These are phyloP conservation scores for Ectropis grisescens DNA, from an alignment of 1,140 invertebrate species.

Conservation along the genomic window DNA sequence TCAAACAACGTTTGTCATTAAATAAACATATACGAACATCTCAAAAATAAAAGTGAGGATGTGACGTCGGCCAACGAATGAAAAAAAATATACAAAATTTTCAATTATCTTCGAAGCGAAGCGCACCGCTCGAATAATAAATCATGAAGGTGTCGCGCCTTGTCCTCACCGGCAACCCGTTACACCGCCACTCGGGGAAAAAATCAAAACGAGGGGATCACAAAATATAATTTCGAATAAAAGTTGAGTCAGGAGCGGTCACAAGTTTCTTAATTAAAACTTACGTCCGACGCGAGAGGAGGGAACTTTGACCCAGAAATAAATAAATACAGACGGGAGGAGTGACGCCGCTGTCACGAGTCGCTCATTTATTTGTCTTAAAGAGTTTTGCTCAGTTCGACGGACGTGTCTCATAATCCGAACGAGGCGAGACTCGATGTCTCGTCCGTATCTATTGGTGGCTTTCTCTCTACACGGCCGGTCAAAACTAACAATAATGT, in stretches of 20 bases:
- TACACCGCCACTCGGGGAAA: conserved; percentile 33
- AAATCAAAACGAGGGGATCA: conserved; percentile 52
- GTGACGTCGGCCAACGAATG: too few relatives aligned
- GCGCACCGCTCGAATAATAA: conserved; percentile 30
- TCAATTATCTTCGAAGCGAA: conserved; percentile 24
- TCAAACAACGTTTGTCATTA: too few relatives aligned
- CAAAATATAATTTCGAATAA: conserved; percentile 68
- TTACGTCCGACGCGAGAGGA: conserved; percentile 54
- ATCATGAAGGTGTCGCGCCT: conserved; percentile 40
- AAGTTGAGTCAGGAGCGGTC: conserved; percentile 55
- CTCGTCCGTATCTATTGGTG: conserved; percentile 11
- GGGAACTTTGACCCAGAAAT: conserved; percentile 61
- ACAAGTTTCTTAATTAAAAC: conserved; percentile 70
- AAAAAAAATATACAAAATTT: conserved; percentile 20
- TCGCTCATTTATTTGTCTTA: conserved; percentile 61
- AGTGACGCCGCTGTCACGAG: conserved; percentile 43
- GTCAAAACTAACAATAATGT: too few relatives aligned
- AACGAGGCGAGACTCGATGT: conserved; percentile 1
- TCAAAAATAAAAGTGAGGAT: too few relatives aligned
- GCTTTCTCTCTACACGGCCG: conserved; percentile 19
- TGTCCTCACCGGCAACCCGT: conserved; percentile 39
- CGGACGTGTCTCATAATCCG: conserved; percentile 46
- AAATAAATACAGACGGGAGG: conserved; percentile 54
- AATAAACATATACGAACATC: too few relatives aligned
- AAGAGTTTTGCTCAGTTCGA: conserved; percentile 50